A percentile compares a stretch with the other conserved stretches of the same genome.
Conservation (phyloP, 2,797 vertebrate species). For the Scolopax rusticola region DNA sequence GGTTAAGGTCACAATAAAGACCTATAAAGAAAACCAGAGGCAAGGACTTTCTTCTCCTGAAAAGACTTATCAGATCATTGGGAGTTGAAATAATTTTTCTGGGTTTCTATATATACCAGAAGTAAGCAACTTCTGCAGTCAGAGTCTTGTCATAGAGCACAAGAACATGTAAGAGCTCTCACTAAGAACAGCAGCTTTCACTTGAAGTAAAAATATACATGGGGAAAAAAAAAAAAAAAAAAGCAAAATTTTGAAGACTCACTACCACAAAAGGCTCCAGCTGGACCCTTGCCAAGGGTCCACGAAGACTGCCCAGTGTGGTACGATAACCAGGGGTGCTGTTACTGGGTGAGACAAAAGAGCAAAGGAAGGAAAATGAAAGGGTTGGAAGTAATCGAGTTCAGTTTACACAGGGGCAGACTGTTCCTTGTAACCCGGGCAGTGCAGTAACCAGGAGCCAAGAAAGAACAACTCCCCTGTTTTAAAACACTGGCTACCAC, state of each 20-base stretch:
- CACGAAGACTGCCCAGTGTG: not conserved
- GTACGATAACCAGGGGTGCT: not conserved
- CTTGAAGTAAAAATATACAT: not conserved
- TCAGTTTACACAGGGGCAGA: not conserved
- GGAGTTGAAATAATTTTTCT: not conserved
- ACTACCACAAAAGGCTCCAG: not conserved
- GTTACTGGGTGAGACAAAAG: not conserved
- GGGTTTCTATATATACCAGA: not conserved
- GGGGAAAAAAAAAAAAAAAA: not conserved
- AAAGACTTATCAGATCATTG: not conserved
- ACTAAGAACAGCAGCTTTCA: not conserved
- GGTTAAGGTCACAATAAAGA: not conserved
- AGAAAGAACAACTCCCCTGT: constrained; percentile 36
- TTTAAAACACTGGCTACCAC: constrained; percentile 6
- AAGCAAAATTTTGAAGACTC: not conserved
- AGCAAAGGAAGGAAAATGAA: not conserved
- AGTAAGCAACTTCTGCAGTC: not conserved
- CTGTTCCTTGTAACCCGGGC: not conserved
- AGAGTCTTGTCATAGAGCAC: not conserved
- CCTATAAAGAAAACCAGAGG: not conserved
- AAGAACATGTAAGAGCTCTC: not conserved
- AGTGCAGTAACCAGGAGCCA: not conserved
- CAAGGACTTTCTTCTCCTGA: not conserved
- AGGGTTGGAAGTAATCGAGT: not conserved
- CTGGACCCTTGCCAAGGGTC: not conserved